phyloP scores from a whole-genome alignment of 2,113 vertebrate species.

The Malurus cyaneus region DNA sequence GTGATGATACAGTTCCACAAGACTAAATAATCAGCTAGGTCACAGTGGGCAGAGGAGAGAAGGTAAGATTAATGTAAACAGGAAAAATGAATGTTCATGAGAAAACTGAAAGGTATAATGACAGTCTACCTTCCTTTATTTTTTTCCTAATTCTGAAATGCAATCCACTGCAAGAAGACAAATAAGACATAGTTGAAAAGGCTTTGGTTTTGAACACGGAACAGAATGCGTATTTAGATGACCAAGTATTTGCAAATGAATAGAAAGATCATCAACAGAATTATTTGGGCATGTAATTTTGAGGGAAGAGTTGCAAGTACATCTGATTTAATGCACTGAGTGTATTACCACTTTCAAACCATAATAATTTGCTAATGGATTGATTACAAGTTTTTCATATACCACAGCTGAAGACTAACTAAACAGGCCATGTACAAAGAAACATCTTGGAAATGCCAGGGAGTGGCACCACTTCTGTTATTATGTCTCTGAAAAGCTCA shows the following conservation, averaged over 20 bases:
- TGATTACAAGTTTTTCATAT: conserved; percentile 1
- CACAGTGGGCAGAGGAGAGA: not conserved
- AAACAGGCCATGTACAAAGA: not conserved
- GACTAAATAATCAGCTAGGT: not conserved
- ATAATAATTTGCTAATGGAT: conserved; percentile 38
- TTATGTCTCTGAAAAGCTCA: conserved; percentile 2
- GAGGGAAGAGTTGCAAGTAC: not conserved
- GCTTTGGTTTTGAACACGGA: not conserved
- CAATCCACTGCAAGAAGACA: not conserved
- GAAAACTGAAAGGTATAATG: not conserved
- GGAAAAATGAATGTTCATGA: not conserved
- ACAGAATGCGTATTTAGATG: not conserved
- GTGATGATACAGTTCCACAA: not conserved
- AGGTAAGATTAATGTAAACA: not conserved
- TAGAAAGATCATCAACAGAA: conserved; percentile 4
- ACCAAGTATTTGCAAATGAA: not conserved
- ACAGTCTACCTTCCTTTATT: not conserved
- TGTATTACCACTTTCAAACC: conserved; percentile 1
- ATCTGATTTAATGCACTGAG: not conserved
- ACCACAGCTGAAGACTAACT: conserved; percentile 6
- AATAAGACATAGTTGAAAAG: not conserved
- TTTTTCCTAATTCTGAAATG: not conserved
- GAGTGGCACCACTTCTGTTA: not conserved
- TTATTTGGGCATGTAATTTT: conserved; percentile 20
- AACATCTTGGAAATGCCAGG: not conserved